phyloP scores from a whole-genome alignment of 2,113 vertebrate genomes.

The Mastomys natalensis region DNA sequence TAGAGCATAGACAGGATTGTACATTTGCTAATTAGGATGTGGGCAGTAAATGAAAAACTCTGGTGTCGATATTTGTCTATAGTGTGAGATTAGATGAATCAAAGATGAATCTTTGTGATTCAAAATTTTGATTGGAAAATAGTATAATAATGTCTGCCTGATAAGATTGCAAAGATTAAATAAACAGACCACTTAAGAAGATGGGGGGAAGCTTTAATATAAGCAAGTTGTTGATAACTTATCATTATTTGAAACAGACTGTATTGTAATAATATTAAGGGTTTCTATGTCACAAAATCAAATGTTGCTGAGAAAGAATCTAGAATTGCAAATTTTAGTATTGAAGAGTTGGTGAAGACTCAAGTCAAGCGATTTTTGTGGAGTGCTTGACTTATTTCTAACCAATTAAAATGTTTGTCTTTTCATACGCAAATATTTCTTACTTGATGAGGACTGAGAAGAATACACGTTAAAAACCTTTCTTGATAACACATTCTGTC shows the following conservation, averaged over 20 bases:
- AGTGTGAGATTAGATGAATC: background rate
- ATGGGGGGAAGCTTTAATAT: background rate
- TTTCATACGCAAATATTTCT: background rate
- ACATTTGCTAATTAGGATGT: background rate
- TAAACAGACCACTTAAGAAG: background rate
- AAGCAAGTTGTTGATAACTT: background rate
- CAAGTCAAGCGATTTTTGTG: constrained; percentile 2
- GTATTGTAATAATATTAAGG: background rate
- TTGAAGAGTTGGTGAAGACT: background rate
- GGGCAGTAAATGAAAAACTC: background rate
- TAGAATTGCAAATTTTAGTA: background rate
- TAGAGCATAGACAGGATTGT: background rate
- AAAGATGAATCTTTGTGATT: background rate
- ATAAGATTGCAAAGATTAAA: background rate
- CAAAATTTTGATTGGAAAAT: background rate
- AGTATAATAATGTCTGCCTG: background rate
- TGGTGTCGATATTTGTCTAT: background rate
- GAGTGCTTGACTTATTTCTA: background rate
- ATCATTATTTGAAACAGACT: background rate
- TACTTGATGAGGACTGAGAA: background rate
- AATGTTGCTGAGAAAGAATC: background rate
- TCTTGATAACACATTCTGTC: background rate
- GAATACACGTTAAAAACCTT: background rate
- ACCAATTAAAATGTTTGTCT: constrained; percentile 11
- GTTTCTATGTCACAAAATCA: background rate